Evolutionary conservation across 2,797 vertebrate species (phyloP).

Genomic region (Pogoniulus pusillus): DNA sequence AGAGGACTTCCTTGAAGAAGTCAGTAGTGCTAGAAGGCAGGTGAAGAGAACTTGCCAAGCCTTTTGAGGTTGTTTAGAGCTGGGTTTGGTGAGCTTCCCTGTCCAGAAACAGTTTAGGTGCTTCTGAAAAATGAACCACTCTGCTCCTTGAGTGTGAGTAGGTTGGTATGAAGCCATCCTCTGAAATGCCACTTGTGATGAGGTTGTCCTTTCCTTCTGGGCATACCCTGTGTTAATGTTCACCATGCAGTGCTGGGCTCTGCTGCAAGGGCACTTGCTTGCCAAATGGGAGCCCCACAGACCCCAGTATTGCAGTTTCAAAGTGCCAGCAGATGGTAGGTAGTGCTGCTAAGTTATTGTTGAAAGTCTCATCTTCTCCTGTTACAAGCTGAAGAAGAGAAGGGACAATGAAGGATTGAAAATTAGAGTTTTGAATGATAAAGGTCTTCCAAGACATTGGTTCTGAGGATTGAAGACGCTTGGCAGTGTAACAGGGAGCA

Average conservation of each 20-base stretch:
- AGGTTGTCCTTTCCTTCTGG: not conserved
- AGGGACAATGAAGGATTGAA: not conserved
- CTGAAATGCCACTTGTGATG: not conserved
- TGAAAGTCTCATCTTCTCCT: not conserved
- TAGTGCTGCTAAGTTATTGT: not conserved
- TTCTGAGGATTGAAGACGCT: slow-evolving; percentile 11
- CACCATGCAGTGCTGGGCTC: not conserved
- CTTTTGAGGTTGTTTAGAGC: not conserved
- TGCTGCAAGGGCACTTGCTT: not conserved
- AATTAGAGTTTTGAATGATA: not conserved
- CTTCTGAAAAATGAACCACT: not conserved
- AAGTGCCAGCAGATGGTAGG: not conserved
- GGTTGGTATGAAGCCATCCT: not conserved
- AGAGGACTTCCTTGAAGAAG: not conserved
- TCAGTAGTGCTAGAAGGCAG: not conserved
- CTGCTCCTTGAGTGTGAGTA: not conserved
- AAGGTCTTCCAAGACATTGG: not conserved
- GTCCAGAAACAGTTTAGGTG: not conserved
- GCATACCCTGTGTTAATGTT: not conserved
- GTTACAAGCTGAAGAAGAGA: not conserved
- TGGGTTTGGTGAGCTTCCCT: not conserved
- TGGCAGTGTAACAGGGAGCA: slow-evolving; percentile 23
- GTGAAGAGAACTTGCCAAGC: not conserved
- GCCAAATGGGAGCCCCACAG: not conserved
- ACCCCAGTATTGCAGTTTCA: not conserved